Evolutionary conservation across 2,113 vertebrate genomes (phyloP).

Genomic region (Pelodiscus sinensis): DNA sequence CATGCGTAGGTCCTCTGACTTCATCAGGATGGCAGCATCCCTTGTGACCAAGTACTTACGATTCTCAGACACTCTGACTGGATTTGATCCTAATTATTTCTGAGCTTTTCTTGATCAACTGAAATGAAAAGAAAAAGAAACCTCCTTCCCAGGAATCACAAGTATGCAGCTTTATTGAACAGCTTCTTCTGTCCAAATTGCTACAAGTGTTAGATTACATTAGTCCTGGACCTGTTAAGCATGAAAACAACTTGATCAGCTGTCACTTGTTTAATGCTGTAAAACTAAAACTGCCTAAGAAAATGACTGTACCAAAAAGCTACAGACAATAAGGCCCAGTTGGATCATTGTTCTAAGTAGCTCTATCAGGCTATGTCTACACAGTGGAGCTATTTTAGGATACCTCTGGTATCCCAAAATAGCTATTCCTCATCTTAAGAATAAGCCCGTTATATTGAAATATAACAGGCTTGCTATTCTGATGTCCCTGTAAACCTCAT

Average conservation of each 20-base stretch:
- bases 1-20: neutral
- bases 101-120: neutral
- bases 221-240: neutral
- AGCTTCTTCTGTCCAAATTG: constrained; percentile 6
- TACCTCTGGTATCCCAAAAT: too few species aligned
- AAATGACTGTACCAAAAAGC: neutral
- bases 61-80: neutral
- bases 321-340: neutral
- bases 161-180: neutral
- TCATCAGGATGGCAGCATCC: neutral
- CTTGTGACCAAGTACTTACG: fast-evolving
- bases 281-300: neutral
- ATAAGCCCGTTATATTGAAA: neutral
- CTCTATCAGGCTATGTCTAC: neutral
- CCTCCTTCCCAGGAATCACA: neutral
- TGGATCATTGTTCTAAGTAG: neutral
- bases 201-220: neutral
- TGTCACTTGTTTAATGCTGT: neutral
- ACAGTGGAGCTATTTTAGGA: too few species aligned
- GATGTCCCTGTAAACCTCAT: too few species aligned
- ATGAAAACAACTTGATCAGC: neutral
- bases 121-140: neutral
- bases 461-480: neutral
- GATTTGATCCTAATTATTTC: neutral
- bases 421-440: too few species aligned